Evolutionary conservation across 2,888 invertebrate species (phyloP).

Genomic region (Heliconius hortense): DNA sequence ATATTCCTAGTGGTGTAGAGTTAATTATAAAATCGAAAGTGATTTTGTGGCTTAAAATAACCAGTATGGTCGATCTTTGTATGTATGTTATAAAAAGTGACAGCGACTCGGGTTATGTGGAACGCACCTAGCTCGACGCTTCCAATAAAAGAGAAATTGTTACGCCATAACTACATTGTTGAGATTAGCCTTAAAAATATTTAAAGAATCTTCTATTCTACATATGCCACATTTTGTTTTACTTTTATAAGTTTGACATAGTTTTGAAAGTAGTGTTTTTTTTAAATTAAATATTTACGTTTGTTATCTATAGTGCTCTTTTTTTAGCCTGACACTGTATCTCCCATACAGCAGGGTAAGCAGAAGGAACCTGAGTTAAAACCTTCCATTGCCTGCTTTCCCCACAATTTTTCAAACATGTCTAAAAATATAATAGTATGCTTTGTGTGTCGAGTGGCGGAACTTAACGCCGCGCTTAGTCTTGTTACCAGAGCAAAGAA

Average conservation of each 20-base stretch:
- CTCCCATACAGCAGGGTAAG: neutral
- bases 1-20: neutral
- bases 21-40: neutral
- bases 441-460: too few species aligned
- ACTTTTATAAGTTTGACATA: neutral
- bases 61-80: neutral
- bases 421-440: too few species aligned
- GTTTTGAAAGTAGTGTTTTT: neutral
- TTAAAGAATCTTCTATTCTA: neutral
- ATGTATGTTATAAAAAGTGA: constrained; percentile 13
- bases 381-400: too few species aligned
- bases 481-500: too few species aligned
- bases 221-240: neutral
- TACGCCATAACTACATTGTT: neutral
- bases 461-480: too few species aligned
- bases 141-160: constrained; percentile 14
- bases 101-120: neutral
- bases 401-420: too few species aligned
- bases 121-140: neutral
- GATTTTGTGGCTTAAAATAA: neutral
- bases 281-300: neutral
- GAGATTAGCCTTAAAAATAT: neutral
- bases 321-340: neutral
- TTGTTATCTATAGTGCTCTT: neutral
- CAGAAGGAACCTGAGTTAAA: too few species aligned